phyloP scores from a whole-genome alignment of 2,888 invertebrate species.

The Drosophila algonquin region DNA sequence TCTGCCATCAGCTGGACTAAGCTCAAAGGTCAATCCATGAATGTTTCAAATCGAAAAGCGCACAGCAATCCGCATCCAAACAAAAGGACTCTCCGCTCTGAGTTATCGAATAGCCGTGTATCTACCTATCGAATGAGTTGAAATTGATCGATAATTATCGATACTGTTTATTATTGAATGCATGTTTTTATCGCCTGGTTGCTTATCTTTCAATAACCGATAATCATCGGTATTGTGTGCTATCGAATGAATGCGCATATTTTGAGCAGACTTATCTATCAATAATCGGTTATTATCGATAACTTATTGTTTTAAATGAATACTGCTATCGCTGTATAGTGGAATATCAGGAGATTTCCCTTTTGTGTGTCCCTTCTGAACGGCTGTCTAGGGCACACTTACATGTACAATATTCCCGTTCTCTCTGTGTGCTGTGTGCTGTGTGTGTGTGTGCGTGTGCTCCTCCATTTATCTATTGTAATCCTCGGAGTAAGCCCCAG shows the following conservation, averaged over 20 bases:
- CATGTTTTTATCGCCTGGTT: too few species aligned
- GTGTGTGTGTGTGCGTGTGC: not conserved
- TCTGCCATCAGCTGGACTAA: constrained; percentile 15
- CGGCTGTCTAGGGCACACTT: not conserved
- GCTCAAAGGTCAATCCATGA: constrained; percentile 23
- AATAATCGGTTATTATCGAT: not conserved
- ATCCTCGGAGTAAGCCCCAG: constrained; percentile 21
- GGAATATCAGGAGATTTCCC: too few species aligned
- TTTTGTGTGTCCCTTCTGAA: too few species aligned
- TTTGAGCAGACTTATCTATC: not conserved
- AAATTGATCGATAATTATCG: too few species aligned
- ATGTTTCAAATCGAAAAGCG: not conserved
- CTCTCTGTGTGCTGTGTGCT: not conserved
- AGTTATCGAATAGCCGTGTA: too few species aligned
- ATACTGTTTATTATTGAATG: too few species aligned
- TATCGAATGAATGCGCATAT: too few species aligned
- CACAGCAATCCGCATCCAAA: not conserved
- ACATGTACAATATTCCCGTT: not conserved
- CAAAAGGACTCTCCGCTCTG: too few species aligned
- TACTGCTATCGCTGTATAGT: too few species aligned
- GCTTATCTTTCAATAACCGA: too few species aligned
- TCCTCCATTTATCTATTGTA: constrained; percentile 4
- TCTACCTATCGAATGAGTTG: too few species aligned
- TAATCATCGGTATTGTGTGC: too few species aligned
- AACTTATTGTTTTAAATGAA: not conserved